Percentiles rank a stretch among this genome's conserved stretches.
These are phyloP conservation scores for Glyptemys insculpta DNA, from an alignment of 2,797 vertebrate genomes.

Conservation along the genomic window DNA sequence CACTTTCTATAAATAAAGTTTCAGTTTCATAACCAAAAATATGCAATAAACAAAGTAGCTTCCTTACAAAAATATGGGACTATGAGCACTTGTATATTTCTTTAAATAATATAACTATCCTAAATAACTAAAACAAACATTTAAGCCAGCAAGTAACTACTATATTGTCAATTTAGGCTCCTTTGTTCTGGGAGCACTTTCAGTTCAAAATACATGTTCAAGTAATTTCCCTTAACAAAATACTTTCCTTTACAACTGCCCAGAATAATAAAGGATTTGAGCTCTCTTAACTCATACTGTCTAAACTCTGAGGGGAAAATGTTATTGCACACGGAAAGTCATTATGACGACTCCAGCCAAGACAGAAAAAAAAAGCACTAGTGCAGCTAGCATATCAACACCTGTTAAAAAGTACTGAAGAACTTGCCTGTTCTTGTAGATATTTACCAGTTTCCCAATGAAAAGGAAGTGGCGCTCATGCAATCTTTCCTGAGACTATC, in stretches of 20 bases:
- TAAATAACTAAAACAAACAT: not conserved
- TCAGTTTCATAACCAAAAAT: not conserved
- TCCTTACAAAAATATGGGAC: not conserved
- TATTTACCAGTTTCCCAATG: not conserved
- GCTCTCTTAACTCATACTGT: conserved; percentile 60
- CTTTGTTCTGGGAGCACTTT: conserved; percentile 34
- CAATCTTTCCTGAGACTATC: fast-evolving
- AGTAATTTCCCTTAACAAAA: conserved; percentile 52
- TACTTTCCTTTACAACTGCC: conserved; percentile 53
- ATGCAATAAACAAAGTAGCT: not conserved
- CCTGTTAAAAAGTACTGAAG: not conserved
- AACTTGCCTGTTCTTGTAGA: not conserved
- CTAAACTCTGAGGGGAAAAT: conserved; percentile 64
- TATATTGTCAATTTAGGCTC: conserved; percentile 1
- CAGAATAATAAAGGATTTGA: conserved; percentile 62
- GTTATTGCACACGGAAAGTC: conserved; percentile 43
- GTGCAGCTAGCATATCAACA: not conserved
- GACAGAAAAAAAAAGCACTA: not conserved
- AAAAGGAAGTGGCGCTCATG: not conserved
- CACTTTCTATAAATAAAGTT: not conserved
- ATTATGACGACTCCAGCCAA: conserved; percentile 34
- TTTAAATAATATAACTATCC: not conserved
- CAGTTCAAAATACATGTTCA: conserved; percentile 40
- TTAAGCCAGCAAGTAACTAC: not conserved
- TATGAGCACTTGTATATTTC: not conserved